Conservation (phyloP, 2,113 vertebrate species). For the Gopherus evgoodei region DNA sequence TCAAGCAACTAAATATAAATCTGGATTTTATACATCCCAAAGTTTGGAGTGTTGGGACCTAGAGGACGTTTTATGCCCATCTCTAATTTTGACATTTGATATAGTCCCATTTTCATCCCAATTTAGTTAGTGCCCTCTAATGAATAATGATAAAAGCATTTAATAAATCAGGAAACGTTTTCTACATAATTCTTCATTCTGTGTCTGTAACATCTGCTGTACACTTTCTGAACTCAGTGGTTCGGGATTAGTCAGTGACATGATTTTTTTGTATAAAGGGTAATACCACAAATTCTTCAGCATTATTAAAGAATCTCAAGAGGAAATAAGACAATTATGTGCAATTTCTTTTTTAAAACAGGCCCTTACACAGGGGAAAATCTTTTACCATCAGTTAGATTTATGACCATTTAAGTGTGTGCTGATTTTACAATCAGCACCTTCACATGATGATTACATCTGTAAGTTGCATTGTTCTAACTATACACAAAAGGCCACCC, state of each 20-base stretch:
- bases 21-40: constrained; percentile 18
- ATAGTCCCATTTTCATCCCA: background rate
- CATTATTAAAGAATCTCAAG: constrained; percentile 35
- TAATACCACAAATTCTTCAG: constrained; percentile 49
- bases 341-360: constrained; percentile 36
- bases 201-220: constrained; percentile 37
- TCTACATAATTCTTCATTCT: constrained; percentile 49
- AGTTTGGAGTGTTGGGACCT: background rate
- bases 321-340: background rate
- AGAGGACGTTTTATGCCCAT: background rate
- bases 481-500: background rate
- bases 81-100: background rate
- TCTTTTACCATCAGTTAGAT: background rate
- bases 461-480: background rate
- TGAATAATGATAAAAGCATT: constrained; percentile 51
- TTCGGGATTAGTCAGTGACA: constrained; percentile 26
- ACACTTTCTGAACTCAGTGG: background rate
- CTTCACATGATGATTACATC: background rate
- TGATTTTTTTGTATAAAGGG: constrained; percentile 45
- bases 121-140: constrained; percentile 33
- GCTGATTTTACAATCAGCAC: background rate
- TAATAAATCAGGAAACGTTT: constrained; percentile 54
- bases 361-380: background rate
- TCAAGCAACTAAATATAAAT: background rate
- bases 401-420: constrained; percentile 3